Percentiles rank a stretch among this genome's conserved stretches.
Evolutionary conservation across 1,140 invertebrate genomes (phyloP).

Genomic region (Hylaeus anthracinus): DNA sequence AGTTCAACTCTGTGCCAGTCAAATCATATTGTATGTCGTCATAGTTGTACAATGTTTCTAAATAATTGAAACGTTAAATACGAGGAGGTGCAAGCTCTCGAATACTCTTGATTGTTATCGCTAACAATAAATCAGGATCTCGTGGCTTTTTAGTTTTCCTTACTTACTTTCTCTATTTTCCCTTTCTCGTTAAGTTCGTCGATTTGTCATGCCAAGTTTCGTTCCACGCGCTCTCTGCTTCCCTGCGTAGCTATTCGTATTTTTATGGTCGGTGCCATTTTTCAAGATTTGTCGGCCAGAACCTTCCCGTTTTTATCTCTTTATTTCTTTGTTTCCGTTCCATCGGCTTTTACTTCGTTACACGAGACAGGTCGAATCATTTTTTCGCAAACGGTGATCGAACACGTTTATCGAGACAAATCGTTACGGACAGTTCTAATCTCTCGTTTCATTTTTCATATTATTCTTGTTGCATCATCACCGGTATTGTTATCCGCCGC

Average conservation of each 20-base stretch:
- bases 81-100: neutral
- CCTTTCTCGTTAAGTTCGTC: constrained; percentile 10
- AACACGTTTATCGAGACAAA: neutral
- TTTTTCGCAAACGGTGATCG: neutral
- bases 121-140: constrained; percentile 26
- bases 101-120: neutral
- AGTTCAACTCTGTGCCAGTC: no score
- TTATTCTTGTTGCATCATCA: neutral
- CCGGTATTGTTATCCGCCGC: no score
- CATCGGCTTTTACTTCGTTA: neutral
- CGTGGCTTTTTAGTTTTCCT: constrained; percentile 4
- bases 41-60: no score
- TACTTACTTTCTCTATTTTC: neutral
- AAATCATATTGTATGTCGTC: no score
- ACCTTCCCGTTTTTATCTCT: neutral
- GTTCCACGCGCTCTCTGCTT: neutral
- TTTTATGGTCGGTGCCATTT: neutral
- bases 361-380: neutral
- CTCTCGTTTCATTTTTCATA: neutral
- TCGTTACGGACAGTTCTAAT: neutral
- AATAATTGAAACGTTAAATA: constrained; percentile 1
- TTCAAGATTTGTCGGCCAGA: neutral
- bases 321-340: neutral
- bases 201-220: constrained; percentile 24
- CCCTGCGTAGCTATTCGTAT: neutral